phyloP scores from a whole-genome alignment of 2,113 vertebrate species.

The Eudyptes chrysolophus region DNA sequence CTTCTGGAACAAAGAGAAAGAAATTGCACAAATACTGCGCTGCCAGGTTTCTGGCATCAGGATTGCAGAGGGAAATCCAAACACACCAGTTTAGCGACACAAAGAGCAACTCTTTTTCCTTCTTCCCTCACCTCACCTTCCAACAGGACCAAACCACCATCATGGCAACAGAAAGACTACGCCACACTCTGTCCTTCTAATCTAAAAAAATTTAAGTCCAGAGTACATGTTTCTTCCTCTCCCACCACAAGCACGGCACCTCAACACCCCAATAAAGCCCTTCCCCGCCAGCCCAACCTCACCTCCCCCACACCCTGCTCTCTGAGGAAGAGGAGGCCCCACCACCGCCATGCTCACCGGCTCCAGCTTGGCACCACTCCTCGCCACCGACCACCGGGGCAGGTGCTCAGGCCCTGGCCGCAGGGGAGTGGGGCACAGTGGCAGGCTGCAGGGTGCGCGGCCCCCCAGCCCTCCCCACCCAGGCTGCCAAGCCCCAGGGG shows the following conservation, averaged over 20 bases:
- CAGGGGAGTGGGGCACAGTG: background rate
- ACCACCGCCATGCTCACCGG: too few species aligned
- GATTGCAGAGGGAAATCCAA: background rate
- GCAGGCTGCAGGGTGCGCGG: too few species aligned
- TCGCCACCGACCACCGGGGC: background rate
- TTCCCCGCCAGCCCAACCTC: too few species aligned
- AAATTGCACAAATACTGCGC: fast-evolving
- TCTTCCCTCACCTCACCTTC: background rate
- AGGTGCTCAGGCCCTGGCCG: background rate
- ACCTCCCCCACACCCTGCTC: background rate
- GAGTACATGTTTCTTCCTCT: fast-evolving
- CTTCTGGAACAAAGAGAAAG: background rate
- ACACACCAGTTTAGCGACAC: fast-evolving
- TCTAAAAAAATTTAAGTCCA: fast-evolving
- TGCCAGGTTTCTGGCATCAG: background rate
- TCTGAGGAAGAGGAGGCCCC: background rate
- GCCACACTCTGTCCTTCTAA: background rate
- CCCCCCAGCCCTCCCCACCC: too few species aligned
- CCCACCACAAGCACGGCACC: too few species aligned
- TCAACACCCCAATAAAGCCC: fast-evolving
- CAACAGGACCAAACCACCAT: too few species aligned
- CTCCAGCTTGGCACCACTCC: background rate
- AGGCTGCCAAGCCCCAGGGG: too few species aligned
- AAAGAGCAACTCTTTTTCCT: background rate
- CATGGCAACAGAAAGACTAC: fast-evolving